Evolutionary conservation across 2,888 invertebrate genomes (phyloP), one percentile per base, ranked within the genome.

Genomic region (Slavum lentiscoides): DNA sequence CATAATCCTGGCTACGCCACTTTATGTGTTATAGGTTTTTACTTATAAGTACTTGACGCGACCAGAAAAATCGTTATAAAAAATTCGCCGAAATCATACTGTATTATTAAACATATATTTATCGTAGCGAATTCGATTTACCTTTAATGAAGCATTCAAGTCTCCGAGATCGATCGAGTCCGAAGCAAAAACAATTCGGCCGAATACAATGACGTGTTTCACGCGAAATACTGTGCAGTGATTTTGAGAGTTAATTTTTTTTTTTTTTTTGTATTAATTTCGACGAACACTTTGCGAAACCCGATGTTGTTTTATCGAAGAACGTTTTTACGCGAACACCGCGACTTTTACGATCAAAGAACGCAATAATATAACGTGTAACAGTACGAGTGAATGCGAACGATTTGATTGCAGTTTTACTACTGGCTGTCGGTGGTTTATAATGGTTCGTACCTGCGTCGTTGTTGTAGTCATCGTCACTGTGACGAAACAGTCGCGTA

Each of bases 401-500:
- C 8, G 68, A 68, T 76, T 59, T 30, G 75, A 59, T 59, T 49
- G 75, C 67, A 49, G 75, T 76, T 59, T 68, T 68, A 43, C 30
- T 59, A 76, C 75, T 76, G 68, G 2, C 30, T 8, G 55, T 59
- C n/a, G 72, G 39, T 55, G 21, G 49, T 21, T 58, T 39, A 58
- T 58, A 66, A 58, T 58, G 55, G 55, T 59, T 53, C 62, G 74
- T 53, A 23, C 37, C 37, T n/a, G 19, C n/a, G 37, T n/a, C 53
- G 74, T 64, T 11, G 53, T 39, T 23, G 37, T 39, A n/a, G 61
- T n/a, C 67, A 59, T 68, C 67, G 67, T 30, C 55, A 49, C 67
- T 59, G 75, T 76, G 75, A 76, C 75, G 75, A 76, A 76, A 76
- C 59, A 74, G 55, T 74, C 37, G 61, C 23, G 66, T 39, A 66